Evolutionary conservation across 2,888 invertebrate species (phyloP), one percentile per base, ranked within the genome.

Genomic region (Ophraella communa): DNA sequence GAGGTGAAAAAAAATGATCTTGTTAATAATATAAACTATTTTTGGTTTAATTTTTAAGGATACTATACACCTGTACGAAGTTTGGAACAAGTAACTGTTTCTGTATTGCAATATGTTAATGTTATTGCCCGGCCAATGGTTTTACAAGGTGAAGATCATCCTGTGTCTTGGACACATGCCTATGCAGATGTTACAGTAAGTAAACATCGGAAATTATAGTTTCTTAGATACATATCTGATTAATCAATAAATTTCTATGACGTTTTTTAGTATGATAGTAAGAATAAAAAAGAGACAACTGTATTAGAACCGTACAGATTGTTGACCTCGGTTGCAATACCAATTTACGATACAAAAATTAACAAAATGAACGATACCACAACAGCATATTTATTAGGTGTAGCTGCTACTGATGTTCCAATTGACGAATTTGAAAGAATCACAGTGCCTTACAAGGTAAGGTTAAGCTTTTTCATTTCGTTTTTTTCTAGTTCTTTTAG

Each of bases 351-450:
- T 82, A 88, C 87, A 63, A 89, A 88, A 74, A 85, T 84, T 68
- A 88, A 88, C 66, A 81, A 83, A 56, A 82, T 84, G 70, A 85
- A 87, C 65, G 76, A 86, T 76, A 87, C 88, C 10, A 85, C 87
- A 71, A 83, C 83, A 8, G 94, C 95, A 0, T 89, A 91, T 74
- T 84, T 99, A 54, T 85, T 98, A 24, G 99, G 99, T 0, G 96
- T 99, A 2, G 96, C 96, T 1, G 98, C 96, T 0, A 96, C 97
- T 0, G 96, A 96, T 79, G 91, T 97, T 27, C 95, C 96, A 0
- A 90, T 98, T 5, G 91, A 93, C 74, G 96, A 97, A 78, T 92
- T 99, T 59, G 88, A 91, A 57, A 92, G 94, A 81, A 85, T 96
- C 30, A 94, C 96, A 0, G 89, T 95, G 68, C 94, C 96, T 0